These are phyloP conservation scores for Phaonia tiefii DNA, from an alignment of 2,888 invertebrate genomes.

Conservation along the genomic window DNA sequence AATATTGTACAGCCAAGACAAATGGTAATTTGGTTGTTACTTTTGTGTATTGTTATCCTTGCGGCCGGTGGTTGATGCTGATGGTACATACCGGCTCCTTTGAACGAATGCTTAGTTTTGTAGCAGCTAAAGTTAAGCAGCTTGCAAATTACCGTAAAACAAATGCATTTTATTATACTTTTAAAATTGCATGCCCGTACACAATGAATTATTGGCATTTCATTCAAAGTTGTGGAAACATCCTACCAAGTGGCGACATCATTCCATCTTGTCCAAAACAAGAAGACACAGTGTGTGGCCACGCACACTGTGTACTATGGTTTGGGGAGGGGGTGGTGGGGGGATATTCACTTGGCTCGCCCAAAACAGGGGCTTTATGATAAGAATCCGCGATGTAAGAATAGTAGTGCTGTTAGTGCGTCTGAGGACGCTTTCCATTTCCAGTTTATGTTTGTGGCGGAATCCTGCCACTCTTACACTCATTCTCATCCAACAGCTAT, in stretches of 20 bases:
- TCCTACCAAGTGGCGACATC: neutral
- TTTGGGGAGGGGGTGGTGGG: slow-evolving; percentile 2
- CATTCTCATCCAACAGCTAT: slow-evolving; percentile 17
- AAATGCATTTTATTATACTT: slow-evolving; percentile 66
- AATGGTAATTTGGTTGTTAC: slow-evolving; percentile 51
- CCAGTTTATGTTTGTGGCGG: slow-evolving; percentile 5
- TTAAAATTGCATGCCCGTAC: slow-evolving; percentile 48
- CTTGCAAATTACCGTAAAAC: slow-evolving; percentile 59
- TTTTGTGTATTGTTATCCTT: slow-evolving; percentile 11
- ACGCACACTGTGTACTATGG: too few relatives aligned
- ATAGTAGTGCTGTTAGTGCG: neutral
- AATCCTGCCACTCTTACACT: neutral
- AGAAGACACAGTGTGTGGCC: neutral
- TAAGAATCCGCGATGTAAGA: slow-evolving; percentile 29
- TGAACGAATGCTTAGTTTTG: slow-evolving; percentile 16
- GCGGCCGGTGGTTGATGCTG: slow-evolving; percentile 3
- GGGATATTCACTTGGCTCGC: too few relatives aligned
- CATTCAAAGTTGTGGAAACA: slow-evolving; percentile 23
- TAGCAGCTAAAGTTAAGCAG: slow-evolving; percentile 39
- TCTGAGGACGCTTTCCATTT: neutral
- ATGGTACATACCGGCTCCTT: neutral
- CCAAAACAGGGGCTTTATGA: slow-evolving; percentile 42
- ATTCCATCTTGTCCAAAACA: slow-evolving; percentile 12
- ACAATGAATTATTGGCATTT: slow-evolving; percentile 60
- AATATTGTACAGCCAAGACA: slow-evolving; percentile 32